phyloP scores from a whole-genome alignment of 1,140 invertebrate species.

The Daktulosphaira vitifoliae region DNA sequence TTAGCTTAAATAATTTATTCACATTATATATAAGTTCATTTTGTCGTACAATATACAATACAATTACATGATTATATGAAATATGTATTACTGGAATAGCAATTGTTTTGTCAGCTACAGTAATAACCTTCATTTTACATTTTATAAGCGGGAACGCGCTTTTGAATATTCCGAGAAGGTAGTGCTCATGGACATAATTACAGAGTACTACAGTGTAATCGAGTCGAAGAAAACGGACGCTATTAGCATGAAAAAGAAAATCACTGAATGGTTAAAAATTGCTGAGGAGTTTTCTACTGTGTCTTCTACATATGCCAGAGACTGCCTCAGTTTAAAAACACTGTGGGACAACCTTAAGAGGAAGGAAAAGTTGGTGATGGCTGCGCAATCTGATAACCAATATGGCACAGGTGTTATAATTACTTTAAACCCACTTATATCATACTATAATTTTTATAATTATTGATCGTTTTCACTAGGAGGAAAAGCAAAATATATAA shows the following conservation, averaged over 20 bases:
- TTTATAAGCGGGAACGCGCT: neutral
- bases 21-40: too few species aligned
- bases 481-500: neutral
- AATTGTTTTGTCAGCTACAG: too few species aligned
- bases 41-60: too few species aligned
- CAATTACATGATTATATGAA: neutral
- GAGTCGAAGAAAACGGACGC: neutral
- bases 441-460: neutral
- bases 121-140: too few species aligned
- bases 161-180: neutral
- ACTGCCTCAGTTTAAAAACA: slow-evolving; percentile 1
- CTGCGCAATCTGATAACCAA: neutral
- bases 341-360: slow-evolving; percentile 6
- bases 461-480: neutral
- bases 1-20: too few species aligned
- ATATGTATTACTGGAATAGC: too few species aligned
- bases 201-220: neutral
- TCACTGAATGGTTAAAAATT: neutral
- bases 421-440: neutral
- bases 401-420: slow-evolving; percentile 15
- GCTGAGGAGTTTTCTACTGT: neutral
- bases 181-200: neutral
- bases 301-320: neutral
- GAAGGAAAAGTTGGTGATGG: neutral
- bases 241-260: neutral